Evolutionary conservation across 2,113 vertebrate species (phyloP), one percentile per base, ranked within the genome.

Genomic region (Sylvilagus bachmani): DNA sequence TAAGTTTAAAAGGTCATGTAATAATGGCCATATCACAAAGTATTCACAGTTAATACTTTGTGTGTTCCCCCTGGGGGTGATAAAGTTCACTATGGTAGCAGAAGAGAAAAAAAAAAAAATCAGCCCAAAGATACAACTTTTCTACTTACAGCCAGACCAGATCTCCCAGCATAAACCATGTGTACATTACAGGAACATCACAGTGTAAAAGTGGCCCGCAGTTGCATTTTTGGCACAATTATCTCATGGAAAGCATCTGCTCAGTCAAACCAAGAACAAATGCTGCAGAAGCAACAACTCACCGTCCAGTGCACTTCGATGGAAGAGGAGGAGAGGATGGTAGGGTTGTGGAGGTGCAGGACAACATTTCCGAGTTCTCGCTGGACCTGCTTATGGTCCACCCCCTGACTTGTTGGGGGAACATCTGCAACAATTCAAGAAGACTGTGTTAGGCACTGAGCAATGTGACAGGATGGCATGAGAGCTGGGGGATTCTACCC

Each of bases 221-320:
- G 62, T 24, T 74, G 24, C 21, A 38, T 74, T 36, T 8, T 44
- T 10, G 19, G 6, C 3, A 36, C 6, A n/a, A 66, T 49, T 4
- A 75, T 38, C 36, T 67, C 58, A 29, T 21, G 69, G 29, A 67
- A 17, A 27, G 44, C 74, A 88, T 14, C 44, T 78, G 82, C 38
- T 73, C 55, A 83, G 77, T 55, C 80, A 83, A 84, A 85, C 7
- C 5, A 11, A 31, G 27, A 29, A 14, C 85, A 87, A 73, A 87
- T n/a, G 19, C 16, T 49, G 22, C 2, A 64, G 51, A 12, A 69
- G 51, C 16, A 64, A 17, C 4, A 61, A 70, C 99, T 99, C 98
- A 99, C 99, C n/a, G 99, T 99, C 99, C 99, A 99, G 88, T 99
- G 99, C 90, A 99, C 99, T 98, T 99, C 99, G 51, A 99, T 98